Conservation (phyloP, 2,797 vertebrate genomes). For the Pangasius mekongensis region DNA sequence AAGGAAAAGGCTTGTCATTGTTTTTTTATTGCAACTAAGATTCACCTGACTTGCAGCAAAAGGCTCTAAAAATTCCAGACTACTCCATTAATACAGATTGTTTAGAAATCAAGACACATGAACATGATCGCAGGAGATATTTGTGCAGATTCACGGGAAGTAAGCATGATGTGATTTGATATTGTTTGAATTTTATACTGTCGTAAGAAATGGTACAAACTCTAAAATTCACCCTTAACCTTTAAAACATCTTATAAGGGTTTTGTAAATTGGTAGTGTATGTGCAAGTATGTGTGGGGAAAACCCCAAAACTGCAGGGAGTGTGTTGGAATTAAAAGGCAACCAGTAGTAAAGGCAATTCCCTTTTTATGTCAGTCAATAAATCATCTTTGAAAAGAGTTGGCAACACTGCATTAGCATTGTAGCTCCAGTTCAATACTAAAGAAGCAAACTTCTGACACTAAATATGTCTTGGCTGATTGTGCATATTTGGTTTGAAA, state of each 20-base stretch:
- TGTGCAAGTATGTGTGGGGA: slow-evolving; percentile 33
- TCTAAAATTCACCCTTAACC: background rate
- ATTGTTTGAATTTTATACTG: background rate
- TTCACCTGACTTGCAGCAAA: background rate
- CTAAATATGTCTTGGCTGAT: background rate
- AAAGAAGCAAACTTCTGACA: background rate
- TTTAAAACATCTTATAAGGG: background rate
- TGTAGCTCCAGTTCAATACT: too few relatives aligned
- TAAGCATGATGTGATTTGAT: background rate
- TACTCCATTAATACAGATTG: background rate
- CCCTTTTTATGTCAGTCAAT: slow-evolving; percentile 37
- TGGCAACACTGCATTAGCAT: too few relatives aligned
- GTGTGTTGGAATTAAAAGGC: slow-evolving; percentile 49
- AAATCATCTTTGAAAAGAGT: slow-evolving; percentile 17
- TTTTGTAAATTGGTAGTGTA: slow-evolving; percentile 13
- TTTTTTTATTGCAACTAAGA: background rate
- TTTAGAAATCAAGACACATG: background rate
- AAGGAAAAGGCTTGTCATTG: background rate
- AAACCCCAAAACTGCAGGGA: slow-evolving; percentile 31
- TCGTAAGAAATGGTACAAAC: background rate
- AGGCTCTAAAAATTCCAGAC: background rate
- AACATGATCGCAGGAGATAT: background rate
- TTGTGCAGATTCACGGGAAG: background rate
- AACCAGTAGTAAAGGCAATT: slow-evolving; percentile 50
- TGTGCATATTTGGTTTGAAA: background rate